Evolutionary conservation across 2,888 invertebrate species (phyloP).

Genomic region (Trissolcus brochymenae): DNA sequence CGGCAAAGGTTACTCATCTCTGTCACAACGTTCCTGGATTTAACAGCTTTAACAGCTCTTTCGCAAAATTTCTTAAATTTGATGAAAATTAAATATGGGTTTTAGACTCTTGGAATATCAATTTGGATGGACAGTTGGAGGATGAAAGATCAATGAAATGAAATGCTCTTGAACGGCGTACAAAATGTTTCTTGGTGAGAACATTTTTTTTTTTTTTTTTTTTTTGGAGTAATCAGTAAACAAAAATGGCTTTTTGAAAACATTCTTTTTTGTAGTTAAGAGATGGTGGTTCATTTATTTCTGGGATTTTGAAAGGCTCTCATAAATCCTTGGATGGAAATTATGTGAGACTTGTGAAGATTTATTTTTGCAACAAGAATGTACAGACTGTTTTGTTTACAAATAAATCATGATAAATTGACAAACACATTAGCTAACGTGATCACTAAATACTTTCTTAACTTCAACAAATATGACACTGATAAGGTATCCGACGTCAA

Average conservation of each 20-base stretch:
- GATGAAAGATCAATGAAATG: too few relatives aligned
- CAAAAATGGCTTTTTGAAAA: too few relatives aligned
- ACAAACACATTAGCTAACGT: conserved; percentile 14
- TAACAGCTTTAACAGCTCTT: background rate
- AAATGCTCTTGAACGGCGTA: too few relatives aligned
- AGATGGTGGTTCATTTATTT: too few relatives aligned
- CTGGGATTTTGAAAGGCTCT: too few relatives aligned
- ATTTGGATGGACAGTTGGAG: too few relatives aligned
- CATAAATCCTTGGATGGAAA: too few relatives aligned
- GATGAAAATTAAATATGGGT: too few relatives aligned
- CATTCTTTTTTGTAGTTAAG: too few relatives aligned
- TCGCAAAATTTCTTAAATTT: background rate
- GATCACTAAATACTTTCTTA: conserved; percentile 32
- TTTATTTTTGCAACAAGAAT: background rate
- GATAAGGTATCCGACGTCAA: conserved; percentile 62
- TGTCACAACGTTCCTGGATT: background rate
- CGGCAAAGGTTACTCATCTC: background rate
- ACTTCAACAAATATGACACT: conserved; percentile 47
- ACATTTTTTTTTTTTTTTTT: too few relatives aligned
- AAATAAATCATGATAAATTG: background rate
- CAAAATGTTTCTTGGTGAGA: too few relatives aligned
- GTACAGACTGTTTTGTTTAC: background rate
- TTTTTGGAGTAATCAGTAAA: too few relatives aligned
- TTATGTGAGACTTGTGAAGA: background rate
- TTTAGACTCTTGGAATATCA: background rate